Percentiles rank a stretch among this genome's conserved stretches.
These are phyloP conservation scores for Petrophora chlorosata DNA, from an alignment of 2,888 invertebrate species.

Conservation along the genomic window DNA sequence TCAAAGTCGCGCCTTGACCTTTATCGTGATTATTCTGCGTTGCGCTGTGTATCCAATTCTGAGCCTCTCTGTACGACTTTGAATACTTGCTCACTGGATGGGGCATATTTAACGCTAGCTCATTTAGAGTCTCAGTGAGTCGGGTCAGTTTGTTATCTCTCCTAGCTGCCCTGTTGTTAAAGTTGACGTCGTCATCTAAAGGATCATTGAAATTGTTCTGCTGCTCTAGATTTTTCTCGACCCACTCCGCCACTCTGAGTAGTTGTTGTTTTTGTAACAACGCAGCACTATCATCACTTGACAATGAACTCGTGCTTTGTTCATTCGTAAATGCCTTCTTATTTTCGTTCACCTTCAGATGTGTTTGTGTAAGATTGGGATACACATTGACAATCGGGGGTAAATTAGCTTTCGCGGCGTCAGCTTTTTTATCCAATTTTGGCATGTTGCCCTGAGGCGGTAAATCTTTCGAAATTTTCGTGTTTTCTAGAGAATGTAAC, in stretches of 20 bases:
- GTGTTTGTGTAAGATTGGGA: constrained; percentile 76
- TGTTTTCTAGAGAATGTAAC: constrained; percentile 74
- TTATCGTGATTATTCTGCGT: constrained; percentile 51
- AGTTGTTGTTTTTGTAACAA: constrained; percentile 85
- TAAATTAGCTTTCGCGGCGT: constrained; percentile 56
- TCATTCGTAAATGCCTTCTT: constrained; percentile 77
- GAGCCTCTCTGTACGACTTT: constrained; percentile 62
- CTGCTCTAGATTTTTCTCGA: constrained; percentile 85
- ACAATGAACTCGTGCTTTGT: constrained; percentile 79
- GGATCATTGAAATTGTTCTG: constrained; percentile 76
- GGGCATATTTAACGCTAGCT: constrained; percentile 77
- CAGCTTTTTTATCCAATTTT: constrained; percentile 57
- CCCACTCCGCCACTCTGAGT: constrained; percentile 90
- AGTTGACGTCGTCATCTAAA: constrained; percentile 69
- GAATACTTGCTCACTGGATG: constrained; percentile 78
- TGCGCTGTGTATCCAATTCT: constrained; percentile 60
- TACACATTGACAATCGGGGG: constrained; percentile 77
- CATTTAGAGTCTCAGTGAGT: constrained; percentile 72
- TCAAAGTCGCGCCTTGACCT: constrained; percentile 41
- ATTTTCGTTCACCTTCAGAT: constrained; percentile 74
- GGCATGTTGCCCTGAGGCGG: constrained; percentile 56
- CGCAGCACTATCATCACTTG: constrained; percentile 81
- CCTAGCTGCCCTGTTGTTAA: constrained; percentile 56
- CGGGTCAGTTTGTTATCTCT: constrained; percentile 68
- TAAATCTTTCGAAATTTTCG: constrained; percentile 77